These are phyloP conservation scores for Zaprionus lineosus DNA, from an alignment of 2,888 invertebrate species.

Conservation along the genomic window DNA sequence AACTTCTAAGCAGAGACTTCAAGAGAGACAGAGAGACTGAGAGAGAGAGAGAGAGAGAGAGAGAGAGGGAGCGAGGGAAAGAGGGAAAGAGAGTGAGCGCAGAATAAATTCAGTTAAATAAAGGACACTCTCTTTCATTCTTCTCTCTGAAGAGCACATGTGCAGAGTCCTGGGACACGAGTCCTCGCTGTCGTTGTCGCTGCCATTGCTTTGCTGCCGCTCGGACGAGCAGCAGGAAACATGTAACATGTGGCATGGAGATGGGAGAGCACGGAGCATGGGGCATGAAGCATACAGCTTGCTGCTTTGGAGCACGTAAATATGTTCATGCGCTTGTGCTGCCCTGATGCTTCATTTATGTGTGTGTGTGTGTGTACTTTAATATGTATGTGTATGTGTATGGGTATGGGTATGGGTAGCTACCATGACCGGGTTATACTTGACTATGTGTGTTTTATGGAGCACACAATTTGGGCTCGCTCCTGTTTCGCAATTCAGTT, in stretches of 20 bases:
- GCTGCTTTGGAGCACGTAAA: constrained; percentile 24
- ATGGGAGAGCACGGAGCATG: no score
- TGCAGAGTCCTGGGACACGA: no score
- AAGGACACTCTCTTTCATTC: no score
- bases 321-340: constrained; percentile 26
- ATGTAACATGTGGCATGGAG: no score
- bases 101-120: no score
- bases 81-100: no score
- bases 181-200: no score
- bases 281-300: no score
- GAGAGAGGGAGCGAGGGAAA: constrained; percentile 4
- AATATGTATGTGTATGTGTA: constrained; percentile 3
- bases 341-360: constrained; percentile 8
- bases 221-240: no score
- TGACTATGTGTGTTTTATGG: constrained; percentile 52
- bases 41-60: constrained; percentile 5
- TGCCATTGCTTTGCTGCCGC: no score
- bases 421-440: constrained; percentile 67
- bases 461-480: constrained; percentile 39
- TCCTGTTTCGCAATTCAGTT: constrained; percentile 28
- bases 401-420: constrained; percentile 14
- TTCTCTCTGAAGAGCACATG: no score
- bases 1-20: constrained; percentile 32
- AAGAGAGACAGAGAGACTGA: neutral
- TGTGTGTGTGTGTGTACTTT: constrained; percentile 32